These are phyloP conservation scores for Hermetia illucens DNA, from an alignment of 1,140 invertebrate genomes.

Conservation along the genomic window DNA sequence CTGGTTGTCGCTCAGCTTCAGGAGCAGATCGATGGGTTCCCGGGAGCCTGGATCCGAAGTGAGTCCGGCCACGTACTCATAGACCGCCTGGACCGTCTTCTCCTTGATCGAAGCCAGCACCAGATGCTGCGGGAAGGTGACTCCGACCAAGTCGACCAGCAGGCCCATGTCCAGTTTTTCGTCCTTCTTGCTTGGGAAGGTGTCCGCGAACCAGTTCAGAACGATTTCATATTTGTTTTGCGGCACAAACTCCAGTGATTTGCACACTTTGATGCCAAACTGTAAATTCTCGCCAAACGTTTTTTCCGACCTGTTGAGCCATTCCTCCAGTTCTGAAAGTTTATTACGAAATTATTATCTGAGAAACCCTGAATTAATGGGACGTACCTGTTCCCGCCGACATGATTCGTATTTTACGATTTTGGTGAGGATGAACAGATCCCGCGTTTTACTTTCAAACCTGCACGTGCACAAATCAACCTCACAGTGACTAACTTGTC, in stretches of 20 bases:
- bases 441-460: too few species aligned
- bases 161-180: neutral
- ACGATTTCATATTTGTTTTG: constrained; percentile 21
- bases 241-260: constrained; percentile 21
- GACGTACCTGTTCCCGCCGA: too few species aligned
- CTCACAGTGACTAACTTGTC: too few species aligned
- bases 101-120: neutral
- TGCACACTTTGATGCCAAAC: constrained; percentile 24
- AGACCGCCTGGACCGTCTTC: neutral
- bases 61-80: neutral
- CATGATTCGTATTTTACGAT: too few species aligned
- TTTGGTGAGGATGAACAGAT: too few species aligned
- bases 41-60: constrained; percentile 7
- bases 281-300: constrained; percentile 14
- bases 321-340: constrained; percentile 15
- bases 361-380: too few species aligned
- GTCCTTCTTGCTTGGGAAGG: neutral
- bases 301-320: constrained; percentile 15
- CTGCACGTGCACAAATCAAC: too few species aligned
- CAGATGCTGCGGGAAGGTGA: neutral
- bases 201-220: constrained; percentile 14
- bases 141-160: neutral
- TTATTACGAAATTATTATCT: neutral
- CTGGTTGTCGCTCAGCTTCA: constrained; percentile 13
- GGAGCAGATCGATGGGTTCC: constrained; percentile 12